Conservation (phyloP, 2,888 invertebrate species). For the Lepetodrilus schrolli region DNA sequence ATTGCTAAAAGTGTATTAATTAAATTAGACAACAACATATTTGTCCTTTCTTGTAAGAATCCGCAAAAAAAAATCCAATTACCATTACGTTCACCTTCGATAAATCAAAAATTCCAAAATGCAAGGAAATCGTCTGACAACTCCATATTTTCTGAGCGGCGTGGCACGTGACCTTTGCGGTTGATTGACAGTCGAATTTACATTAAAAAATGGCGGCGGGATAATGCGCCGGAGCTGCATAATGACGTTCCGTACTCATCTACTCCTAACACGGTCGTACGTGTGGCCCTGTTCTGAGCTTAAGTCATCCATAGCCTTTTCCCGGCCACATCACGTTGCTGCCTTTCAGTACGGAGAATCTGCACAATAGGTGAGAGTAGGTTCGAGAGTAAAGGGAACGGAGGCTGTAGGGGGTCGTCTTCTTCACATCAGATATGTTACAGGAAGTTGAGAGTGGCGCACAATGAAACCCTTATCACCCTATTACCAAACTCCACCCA, state of each 20-base stretch:
- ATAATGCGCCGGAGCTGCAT: not conserved
- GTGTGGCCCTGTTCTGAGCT: slow-evolving; percentile 15
- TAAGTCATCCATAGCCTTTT: slow-evolving; percentile 25
- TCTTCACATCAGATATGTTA: no score
- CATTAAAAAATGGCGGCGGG: not conserved
- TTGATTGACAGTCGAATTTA: slow-evolving; percentile 17
- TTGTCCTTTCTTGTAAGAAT: no score
- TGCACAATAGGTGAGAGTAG: no score
- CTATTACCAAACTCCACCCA: no score
- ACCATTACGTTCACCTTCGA: not conserved
- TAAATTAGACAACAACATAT: no score
- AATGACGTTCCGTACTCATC: slow-evolving; percentile 13
- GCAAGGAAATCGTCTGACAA: slow-evolving; percentile 3
- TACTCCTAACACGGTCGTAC: not conserved
- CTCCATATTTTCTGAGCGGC: not conserved
- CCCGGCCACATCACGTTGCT: not conserved
- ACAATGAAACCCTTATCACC: no score
- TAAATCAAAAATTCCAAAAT: slow-evolving; percentile 2
- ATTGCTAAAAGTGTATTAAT: no score
- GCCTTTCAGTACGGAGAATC: not conserved
- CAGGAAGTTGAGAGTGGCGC: no score
- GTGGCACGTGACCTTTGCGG: not conserved
- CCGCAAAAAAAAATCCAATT: slow-evolving; percentile 5
- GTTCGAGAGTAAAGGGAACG: no score
- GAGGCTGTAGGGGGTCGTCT: no score